phyloP scores from a whole-genome alignment of 2,113 vertebrate genomes.

The Actenoides lindsayi region DNA sequence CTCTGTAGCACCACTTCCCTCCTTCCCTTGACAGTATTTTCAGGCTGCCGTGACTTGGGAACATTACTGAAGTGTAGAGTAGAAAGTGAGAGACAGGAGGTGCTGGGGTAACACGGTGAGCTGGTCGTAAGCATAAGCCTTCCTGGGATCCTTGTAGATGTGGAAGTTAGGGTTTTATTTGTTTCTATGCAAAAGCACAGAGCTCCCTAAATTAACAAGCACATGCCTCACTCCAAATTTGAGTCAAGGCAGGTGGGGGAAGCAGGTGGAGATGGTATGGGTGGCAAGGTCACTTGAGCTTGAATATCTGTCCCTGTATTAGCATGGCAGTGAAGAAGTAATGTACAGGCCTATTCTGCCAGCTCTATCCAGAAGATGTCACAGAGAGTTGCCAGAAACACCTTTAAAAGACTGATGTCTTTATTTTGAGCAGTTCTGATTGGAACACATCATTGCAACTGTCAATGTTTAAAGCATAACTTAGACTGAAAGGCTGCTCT shows the following conservation, averaged over 20 bases:
- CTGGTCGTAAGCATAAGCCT: not conserved
- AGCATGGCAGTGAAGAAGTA: not conserved
- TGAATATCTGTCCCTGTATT: not conserved
- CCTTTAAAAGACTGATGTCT: not conserved
- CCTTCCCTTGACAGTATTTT: not conserved
- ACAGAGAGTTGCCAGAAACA: not conserved
- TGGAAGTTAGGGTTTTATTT: not conserved
- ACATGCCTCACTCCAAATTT: not conserved
- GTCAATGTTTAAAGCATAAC: not conserved
- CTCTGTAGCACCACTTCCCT: not conserved
- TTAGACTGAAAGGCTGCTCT: not conserved
- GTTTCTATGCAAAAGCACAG: not conserved
- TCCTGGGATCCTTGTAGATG: not conserved
- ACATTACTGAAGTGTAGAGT: not conserved
- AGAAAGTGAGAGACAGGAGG: not conserved
- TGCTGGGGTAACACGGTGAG: not conserved
- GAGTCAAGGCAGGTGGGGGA: accelerated
- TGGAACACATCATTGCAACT: not conserved
- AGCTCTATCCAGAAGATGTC: not conserved
- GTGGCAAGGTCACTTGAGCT: not conserved
- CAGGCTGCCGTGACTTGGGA: not conserved
- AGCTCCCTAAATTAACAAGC: not conserved
- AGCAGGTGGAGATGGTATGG: accelerated
- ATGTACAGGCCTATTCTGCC: not conserved
- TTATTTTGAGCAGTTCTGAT: not conserved